A percentile compares a stretch with the other conserved stretches of the same genome.
phyloP scores from a whole-genome alignment of 1,140 invertebrate species.

The Stenopsyche tienmushanensis region DNA sequence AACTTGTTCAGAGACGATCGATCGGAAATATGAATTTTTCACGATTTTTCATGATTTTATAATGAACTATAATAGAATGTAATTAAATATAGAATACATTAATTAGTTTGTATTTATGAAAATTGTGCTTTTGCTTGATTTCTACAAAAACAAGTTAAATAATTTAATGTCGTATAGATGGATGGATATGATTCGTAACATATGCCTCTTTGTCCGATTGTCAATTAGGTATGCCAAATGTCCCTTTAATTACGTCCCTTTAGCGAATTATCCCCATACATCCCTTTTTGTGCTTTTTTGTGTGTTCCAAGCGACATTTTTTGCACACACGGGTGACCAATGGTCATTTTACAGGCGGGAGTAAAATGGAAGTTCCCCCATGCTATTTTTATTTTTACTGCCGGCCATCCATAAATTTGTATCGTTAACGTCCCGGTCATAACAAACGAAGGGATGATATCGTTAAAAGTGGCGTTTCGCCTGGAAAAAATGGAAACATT shows the following conservation, averaged over 20 bases:
- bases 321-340: constrained; percentile 14
- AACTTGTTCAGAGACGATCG: no score
- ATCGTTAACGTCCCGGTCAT: constrained; percentile 19
- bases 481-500: no score
- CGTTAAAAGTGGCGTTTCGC: no score
- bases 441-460: constrained; percentile 17
- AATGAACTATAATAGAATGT: no score
- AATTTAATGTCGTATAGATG: no score
- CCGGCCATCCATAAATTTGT: constrained; percentile 21
- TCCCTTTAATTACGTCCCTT: constrained; percentile 14
- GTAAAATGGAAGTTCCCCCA: constrained; percentile 27
- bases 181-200: no score
- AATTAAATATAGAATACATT: no score
- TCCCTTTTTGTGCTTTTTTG: constrained; percentile 22
- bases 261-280: constrained; percentile 1
- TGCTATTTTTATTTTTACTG: constrained; percentile 16
- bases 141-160: no score
- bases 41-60: no score
- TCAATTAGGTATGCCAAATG: constrained; percentile 26
- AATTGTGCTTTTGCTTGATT: no score
- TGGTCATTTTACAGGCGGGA: constrained; percentile 29
- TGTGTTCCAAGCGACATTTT: constrained; percentile 7
- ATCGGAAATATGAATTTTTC: no score
- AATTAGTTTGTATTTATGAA: no score
- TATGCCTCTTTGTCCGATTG: constrained; percentile 2